Base-by-base conservation (phyloP, 2,113 vertebrate genomes). In the Empidonax alnorum region DNA sequence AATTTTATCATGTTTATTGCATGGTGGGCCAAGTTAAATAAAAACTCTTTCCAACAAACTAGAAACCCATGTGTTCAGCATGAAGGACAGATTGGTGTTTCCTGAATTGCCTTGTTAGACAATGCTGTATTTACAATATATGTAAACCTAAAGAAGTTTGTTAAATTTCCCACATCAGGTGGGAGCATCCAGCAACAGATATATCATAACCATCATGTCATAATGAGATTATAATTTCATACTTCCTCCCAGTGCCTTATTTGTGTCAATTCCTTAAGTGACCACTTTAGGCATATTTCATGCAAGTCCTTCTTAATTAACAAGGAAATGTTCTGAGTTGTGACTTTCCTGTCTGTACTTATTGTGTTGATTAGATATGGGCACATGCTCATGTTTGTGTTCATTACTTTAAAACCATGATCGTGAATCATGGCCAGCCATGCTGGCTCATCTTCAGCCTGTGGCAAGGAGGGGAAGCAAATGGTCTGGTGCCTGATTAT, bases 201-300 rank as follows among this genome's bases (percentile, higher is more conserved):
- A 59, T 68, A 16, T 84, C 28, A 42, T 58, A 24, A 62, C 30
- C 12, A 9, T 55, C 47, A 6, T 62, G 23, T 62, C 21, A 15
- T 69, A 62, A 67, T 16, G 22, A 77, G 31, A 59, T 59, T 59
- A 15, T 65, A 72, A 76, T 82, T 87, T 78, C 77, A 75, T 53
- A 35, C 30, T 91, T 91, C 71, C 50, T 91, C 30, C 55, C 35
- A 15, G 7, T 35, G 16, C 52, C 44, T 89, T 85, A 31, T 83
- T 91, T 96, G 24, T 91, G 68, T 84, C 82, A 81, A 11, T 86
- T 93, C 33, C 61, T 71, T 71, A 77, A 88, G 82, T 90, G 75
- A 66, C 59, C 75, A 55, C 42, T 89, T 17, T 18, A 28, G 16
- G 83, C 50, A 63, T 30, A 12, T 86, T 77, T 71, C 19, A 16